These are phyloP conservation scores for Plectrocnemia conspersa DNA, from an alignment of 1,140 invertebrate genomes.

Conservation along the genomic window DNA sequence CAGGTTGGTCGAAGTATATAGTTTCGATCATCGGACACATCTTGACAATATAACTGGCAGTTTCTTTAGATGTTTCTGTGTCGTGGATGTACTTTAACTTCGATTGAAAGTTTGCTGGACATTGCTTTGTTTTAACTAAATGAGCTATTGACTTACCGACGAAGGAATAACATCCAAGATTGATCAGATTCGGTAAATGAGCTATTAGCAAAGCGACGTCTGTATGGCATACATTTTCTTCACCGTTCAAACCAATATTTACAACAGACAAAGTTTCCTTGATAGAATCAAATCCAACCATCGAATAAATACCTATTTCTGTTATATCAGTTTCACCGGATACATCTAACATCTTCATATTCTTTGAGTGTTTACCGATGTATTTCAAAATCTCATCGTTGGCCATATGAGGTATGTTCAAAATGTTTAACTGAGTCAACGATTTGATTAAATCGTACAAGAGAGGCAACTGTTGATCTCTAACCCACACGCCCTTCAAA, in stretches of 20 bases:
- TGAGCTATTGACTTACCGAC: slow-evolving; percentile 56
- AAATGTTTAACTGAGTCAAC: slow-evolving; percentile 51
- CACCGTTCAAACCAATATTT: slow-evolving; percentile 61
- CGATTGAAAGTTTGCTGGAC: slow-evolving; percentile 50
- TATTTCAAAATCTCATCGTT: slow-evolving; percentile 61
- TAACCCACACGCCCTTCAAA: slow-evolving; percentile 65
- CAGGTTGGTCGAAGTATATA: slow-evolving; percentile 57
- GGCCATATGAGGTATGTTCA: slow-evolving; percentile 63
- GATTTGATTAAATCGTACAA: slow-evolving; percentile 56
- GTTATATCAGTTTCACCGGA: slow-evolving; percentile 62
- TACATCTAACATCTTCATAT: slow-evolving; percentile 57
- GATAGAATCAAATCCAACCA: slow-evolving; percentile 48
- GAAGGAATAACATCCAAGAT: slow-evolving; percentile 59
- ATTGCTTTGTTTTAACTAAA: slow-evolving; percentile 51
- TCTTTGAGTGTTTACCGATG: slow-evolving; percentile 52
- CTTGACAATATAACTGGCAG: slow-evolving; percentile 53
- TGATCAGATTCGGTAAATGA: slow-evolving; percentile 57
- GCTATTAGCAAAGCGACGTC: slow-evolving; percentile 57
- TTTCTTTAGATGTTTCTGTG: slow-evolving; percentile 52
- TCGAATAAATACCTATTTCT: slow-evolving; percentile 54
- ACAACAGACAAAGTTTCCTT: slow-evolving; percentile 55
- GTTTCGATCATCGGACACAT: slow-evolving; percentile 57
- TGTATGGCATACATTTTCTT: slow-evolving; percentile 59
- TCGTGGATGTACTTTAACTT: slow-evolving; percentile 60
- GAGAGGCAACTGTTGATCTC: slow-evolving; percentile 59